phyloP scores from a whole-genome alignment of 2,888 invertebrate species.

The Augiades crinisus region DNA sequence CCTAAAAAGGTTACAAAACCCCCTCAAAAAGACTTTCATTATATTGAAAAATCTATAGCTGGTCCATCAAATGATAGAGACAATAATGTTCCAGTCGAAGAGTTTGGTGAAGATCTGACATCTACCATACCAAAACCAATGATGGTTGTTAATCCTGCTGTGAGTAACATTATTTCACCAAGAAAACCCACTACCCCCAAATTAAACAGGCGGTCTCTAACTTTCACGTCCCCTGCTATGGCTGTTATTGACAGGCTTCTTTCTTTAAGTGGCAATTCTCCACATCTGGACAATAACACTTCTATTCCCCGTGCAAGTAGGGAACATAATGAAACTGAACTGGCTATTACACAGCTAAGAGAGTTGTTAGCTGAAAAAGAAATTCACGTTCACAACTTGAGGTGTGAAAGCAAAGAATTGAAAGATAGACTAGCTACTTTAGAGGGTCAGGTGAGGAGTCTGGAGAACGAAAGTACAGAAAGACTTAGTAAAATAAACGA shows the following conservation, averaged over 20 bases:
- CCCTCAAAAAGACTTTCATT: slow-evolving; percentile 34
- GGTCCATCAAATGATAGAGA: slow-evolving; percentile 48
- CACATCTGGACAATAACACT: slow-evolving; percentile 48
- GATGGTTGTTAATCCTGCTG: slow-evolving; percentile 72
- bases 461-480: slow-evolving; percentile 56
- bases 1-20: slow-evolving; percentile 47
- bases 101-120: slow-evolving; percentile 48
- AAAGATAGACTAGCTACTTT: slow-evolving; percentile 64
- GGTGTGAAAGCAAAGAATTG: slow-evolving; percentile 71
- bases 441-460: slow-evolving; percentile 60
- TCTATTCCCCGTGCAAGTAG: slow-evolving; percentile 43
- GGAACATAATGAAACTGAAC: slow-evolving; percentile 59
- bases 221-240: slow-evolving; percentile 74
- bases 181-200: slow-evolving; percentile 57
- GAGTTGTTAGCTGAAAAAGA: slow-evolving; percentile 80
- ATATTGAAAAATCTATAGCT: slow-evolving; percentile 33
- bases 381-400: slow-evolving; percentile 72
- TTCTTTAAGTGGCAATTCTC: slow-evolving; percentile 64
- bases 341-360: slow-evolving; percentile 66
- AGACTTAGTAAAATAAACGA: slow-evolving; percentile 61
- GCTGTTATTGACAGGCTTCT: slow-evolving; percentile 76
- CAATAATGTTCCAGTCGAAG: slow-evolving; percentile 39
- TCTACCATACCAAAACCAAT: slow-evolving; percentile 64
- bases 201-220: slow-evolving; percentile 63
- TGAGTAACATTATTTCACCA: slow-evolving; percentile 56